phyloP scores from a whole-genome alignment of 2,797 vertebrate genomes.

The Hoplostethus atlanticus region DNA sequence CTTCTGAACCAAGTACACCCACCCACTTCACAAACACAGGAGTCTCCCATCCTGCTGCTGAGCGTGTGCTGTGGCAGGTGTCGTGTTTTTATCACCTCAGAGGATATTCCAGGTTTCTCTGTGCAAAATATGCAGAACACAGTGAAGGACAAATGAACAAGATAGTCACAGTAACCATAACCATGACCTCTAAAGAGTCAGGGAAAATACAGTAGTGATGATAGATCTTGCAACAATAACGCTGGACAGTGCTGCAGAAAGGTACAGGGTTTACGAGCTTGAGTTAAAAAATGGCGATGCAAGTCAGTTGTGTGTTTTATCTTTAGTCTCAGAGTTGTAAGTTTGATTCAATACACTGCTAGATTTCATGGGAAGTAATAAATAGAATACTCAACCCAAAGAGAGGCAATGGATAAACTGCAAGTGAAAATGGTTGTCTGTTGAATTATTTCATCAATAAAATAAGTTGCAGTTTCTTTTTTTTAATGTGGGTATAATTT shows the following conservation, averaged over 20 bases:
- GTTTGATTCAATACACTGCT: background rate
- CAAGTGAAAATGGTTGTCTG: too few species aligned
- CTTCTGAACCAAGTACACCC: background rate
- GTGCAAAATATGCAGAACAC: conserved; percentile 47
- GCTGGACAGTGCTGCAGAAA: background rate
- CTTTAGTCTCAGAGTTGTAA: background rate
- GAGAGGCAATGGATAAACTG: too few species aligned
- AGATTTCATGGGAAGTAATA: background rate
- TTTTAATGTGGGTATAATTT: too few species aligned
- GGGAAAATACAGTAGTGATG: background rate
- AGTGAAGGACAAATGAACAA: conserved; percentile 23
- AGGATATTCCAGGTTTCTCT: conserved; percentile 5
- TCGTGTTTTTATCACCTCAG: background rate
- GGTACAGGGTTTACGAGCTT: background rate
- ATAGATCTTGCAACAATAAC: background rate
- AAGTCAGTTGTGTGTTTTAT: background rate
- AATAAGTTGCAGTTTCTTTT: too few species aligned
- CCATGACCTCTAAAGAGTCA: background rate
- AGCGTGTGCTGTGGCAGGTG: background rate
- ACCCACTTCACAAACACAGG: conserved; percentile 13
- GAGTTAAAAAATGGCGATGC: background rate
- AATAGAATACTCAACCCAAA: background rate
- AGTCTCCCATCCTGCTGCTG: background rate
- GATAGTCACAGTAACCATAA: background rate
- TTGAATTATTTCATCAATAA: too few species aligned